Percentiles rank a stretch among this genome's conserved stretches.
These are phyloP conservation scores for Henricia sp. DNA, from an alignment of 53 echinoderm and acorn worm species.

Conservation along the genomic window DNA sequence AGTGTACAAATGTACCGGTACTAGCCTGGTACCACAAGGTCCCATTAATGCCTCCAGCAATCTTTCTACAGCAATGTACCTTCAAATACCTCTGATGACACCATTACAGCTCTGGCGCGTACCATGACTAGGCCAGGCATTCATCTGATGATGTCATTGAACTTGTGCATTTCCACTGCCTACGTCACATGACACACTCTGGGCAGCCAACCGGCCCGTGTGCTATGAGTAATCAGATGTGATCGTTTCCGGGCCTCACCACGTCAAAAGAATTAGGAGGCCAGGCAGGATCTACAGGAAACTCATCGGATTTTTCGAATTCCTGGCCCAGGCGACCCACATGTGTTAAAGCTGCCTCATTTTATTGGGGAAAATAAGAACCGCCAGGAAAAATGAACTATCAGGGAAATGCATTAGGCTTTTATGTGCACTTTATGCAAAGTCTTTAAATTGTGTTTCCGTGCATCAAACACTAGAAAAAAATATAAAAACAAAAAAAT, in stretches of 20 bases:
- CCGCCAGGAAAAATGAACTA: too few species aligned
- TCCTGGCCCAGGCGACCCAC: constrained; percentile 17
- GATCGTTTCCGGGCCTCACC: not conserved
- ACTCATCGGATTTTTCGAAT: constrained; percentile 48
- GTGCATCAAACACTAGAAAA: too few species aligned
- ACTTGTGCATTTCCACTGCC: not conserved
- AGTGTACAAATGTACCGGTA: not conserved
- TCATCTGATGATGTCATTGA: not conserved
- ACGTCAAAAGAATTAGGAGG: constrained; percentile 19
- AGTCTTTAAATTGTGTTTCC: too few species aligned
- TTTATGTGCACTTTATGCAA: too few species aligned
- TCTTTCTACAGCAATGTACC: too few species aligned
- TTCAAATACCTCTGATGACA: too few species aligned
- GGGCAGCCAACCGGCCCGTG: not conserved
- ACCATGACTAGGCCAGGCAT: not conserved
- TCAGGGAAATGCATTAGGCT: too few species aligned
- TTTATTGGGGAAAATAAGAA: too few species aligned
- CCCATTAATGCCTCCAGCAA: too few species aligned
- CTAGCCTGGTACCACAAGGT: not conserved
- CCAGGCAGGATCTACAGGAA: not conserved
- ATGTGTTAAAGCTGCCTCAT: too few species aligned
- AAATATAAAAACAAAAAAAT: too few species aligned
- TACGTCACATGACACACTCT: not conserved
- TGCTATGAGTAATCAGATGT: not conserved
- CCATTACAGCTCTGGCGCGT: not conserved